These are phyloP conservation scores for Melanerpes formicivorus DNA, from an alignment of 2,113 vertebrate species.

Conservation along the genomic window DNA sequence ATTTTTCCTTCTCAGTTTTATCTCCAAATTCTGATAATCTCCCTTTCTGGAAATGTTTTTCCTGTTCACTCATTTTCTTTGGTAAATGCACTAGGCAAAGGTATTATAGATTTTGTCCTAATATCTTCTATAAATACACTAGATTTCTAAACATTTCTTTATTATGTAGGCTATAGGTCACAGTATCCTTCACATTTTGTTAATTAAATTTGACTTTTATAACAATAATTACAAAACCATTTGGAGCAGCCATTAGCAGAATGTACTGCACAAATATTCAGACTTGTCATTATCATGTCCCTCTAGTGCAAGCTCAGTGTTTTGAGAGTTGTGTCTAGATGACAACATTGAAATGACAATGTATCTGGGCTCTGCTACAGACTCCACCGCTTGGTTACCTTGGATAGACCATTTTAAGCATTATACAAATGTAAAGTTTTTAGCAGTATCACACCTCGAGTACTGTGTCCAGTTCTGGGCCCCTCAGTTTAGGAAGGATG, in stretches of 20 bases:
- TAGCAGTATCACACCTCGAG: neutral
- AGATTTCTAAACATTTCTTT: neutral
- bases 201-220: neutral
- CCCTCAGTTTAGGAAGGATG: too few species aligned
- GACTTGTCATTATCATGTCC: rapidly evolving
- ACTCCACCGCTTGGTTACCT: neutral
- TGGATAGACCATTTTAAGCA: neutral
- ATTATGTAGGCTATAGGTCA: rapidly evolving
- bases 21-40: neutral
- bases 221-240: neutral
- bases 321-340: neutral
- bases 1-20: neutral
- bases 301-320: neutral
- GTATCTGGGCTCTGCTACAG: neutral
- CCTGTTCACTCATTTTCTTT: neutral
- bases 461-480: too few species aligned
- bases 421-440: neutral
- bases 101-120: neutral
- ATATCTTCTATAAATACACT: neutral
- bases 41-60: neutral
- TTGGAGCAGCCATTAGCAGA: neutral
- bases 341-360: neutral
- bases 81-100: neutral
- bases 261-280: neutral
- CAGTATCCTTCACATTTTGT: neutral